phyloP scores from a whole-genome alignment of 2,113 vertebrate species.

The Salvelinus fontinalis region DNA sequence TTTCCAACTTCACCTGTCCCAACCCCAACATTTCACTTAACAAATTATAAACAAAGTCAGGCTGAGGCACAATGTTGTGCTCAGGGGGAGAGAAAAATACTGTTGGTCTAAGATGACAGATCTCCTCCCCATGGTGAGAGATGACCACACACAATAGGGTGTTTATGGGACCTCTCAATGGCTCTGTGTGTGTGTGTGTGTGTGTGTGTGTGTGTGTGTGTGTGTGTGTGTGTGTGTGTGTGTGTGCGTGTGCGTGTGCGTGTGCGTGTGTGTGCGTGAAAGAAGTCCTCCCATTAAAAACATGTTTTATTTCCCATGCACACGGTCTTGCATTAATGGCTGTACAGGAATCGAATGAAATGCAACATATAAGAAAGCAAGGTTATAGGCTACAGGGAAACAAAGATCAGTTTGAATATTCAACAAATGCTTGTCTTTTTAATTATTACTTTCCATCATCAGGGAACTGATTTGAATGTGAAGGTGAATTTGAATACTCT shows the following conservation, averaged over 20 bases:
- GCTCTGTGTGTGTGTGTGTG: conserved; percentile 2
- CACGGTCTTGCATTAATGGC: no score
- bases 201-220: background rate
- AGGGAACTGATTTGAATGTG: no score
- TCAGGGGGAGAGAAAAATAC: conserved; percentile 3
- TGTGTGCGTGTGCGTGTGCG: background rate
- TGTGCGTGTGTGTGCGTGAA: conserved; percentile 9
- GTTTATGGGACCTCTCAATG: background rate
- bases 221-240: background rate
- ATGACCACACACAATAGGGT: background rate
- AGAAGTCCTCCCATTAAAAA: background rate
- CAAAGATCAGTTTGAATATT: no score
- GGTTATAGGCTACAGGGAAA: background rate
- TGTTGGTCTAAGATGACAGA: background rate
- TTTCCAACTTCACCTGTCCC: conserved; percentile 30
- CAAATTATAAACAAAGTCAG: conserved; percentile 60
- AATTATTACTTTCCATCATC: no score
- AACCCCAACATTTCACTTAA: conserved; percentile 48
- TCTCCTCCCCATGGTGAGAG: no score
- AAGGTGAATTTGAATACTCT: no score
- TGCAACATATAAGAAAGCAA: background rate
- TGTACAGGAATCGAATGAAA: conserved; percentile 4
- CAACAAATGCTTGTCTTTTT: no score
- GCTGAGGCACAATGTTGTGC: conserved; percentile 25
- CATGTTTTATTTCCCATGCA: no score